Conservation (phyloP, 2,797 vertebrate genomes). For the Sebastiscus tertius region DNA sequence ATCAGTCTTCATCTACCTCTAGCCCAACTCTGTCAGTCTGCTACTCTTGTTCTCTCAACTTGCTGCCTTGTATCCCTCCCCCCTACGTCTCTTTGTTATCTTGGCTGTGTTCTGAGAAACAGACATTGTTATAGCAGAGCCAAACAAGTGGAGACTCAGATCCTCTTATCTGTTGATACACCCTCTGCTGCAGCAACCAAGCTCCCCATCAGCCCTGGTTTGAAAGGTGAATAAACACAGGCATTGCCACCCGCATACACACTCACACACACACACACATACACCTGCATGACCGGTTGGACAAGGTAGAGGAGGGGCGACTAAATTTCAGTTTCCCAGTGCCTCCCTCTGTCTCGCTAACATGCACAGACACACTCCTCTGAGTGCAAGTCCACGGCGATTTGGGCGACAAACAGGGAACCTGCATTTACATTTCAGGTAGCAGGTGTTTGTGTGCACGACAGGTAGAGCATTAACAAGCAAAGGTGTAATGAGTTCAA, state of each 20-base stretch:
- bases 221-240: constrained; percentile 52
- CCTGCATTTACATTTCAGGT: constrained; percentile 33
- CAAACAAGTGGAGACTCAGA: constrained; percentile 56
- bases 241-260: constrained; percentile 14
- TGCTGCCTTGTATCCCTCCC: constrained; percentile 10
- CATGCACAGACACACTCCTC: constrained; percentile 37
- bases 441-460: constrained; percentile 32
- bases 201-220: constrained; percentile 21
- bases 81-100: constrained; percentile 28
- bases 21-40: not conserved
- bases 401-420: constrained; percentile 25
- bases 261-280: not conserved
- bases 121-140: constrained; percentile 49
- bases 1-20: constrained; percentile 22
- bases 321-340: constrained; percentile 34
- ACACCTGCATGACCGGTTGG: constrained; percentile 67
- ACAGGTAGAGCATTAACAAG: constrained; percentile 14
- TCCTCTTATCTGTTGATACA: constrained; percentile 65
- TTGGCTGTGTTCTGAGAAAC: constrained; percentile 14
- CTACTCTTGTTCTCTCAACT: constrained; percentile 6
- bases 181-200: not conserved
- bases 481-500: not conserved
- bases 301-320: constrained; percentile 43
- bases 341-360: constrained; percentile 20
- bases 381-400: not conserved